These are phyloP conservation scores for Neofelis nebulosa DNA, from an alignment of 2,113 vertebrate species.

Conservation along the genomic window DNA sequence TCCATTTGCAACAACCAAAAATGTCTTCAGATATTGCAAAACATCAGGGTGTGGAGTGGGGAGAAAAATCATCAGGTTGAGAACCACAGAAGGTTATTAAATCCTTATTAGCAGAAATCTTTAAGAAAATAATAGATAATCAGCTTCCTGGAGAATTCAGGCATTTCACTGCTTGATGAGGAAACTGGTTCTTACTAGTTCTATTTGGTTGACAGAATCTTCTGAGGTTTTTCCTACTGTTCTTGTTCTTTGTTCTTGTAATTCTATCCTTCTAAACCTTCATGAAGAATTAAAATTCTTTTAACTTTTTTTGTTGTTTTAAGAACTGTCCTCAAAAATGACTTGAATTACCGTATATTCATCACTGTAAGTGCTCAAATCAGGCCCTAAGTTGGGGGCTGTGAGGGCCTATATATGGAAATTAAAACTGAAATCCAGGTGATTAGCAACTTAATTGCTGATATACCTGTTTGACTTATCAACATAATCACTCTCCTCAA, in stretches of 20 bases:
- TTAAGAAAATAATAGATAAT: background rate
- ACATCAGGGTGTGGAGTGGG: background rate
- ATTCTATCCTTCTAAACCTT: background rate
- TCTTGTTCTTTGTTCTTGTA: background rate
- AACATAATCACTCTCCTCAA: background rate
- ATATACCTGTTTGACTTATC: background rate
- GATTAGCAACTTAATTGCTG: background rate
- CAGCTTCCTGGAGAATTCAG: background rate
- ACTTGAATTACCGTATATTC: background rate
- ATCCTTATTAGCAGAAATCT: background rate
- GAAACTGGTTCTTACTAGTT: background rate
- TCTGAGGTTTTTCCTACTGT: background rate
- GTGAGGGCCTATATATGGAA: background rate
- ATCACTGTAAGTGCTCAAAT: background rate
- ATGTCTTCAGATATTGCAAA: background rate
- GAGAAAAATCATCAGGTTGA: background rate
- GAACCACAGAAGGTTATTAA: background rate
- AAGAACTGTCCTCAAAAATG: background rate
- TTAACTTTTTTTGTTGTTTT: background rate
- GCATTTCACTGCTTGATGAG: background rate
- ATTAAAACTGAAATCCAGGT: conserved; percentile 11
- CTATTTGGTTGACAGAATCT: background rate
- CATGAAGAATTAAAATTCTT: background rate
- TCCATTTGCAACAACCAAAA: background rate
- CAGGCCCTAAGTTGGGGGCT: background rate